phyloP scores from a whole-genome alignment of 2,888 invertebrate genomes.

The Melipona bicolor region DNA sequence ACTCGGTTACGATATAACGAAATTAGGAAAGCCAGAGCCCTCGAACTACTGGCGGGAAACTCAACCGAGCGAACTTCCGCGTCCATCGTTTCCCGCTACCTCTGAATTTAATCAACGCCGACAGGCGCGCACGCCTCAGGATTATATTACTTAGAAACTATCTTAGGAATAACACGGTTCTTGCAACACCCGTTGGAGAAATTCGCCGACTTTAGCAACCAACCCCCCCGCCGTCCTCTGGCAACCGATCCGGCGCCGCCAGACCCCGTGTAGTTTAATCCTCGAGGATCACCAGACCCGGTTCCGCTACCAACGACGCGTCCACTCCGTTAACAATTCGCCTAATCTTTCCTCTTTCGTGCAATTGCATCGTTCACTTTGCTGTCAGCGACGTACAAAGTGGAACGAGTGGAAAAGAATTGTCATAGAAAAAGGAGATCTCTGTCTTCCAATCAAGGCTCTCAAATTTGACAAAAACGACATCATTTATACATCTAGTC shows the following conservation, averaged over 20 bases:
- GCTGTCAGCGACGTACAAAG: not conserved
- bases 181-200: conserved; percentile 34
- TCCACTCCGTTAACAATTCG: conserved; percentile 20
- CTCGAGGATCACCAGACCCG: not conserved
- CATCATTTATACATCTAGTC: too few relatives aligned
- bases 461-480: too few relatives aligned
- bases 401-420: not conserved
- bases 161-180: conserved; percentile 67
- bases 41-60: conserved; percentile 49
- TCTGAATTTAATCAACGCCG: conserved; percentile 77
- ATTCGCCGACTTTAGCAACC: conserved; percentile 34
- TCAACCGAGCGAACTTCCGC: conserved; percentile 54
- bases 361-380: not conserved
- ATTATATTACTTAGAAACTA: conserved; percentile 79
- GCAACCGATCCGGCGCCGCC: not conserved
- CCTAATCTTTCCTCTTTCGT: not conserved
- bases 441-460: too few relatives aligned
- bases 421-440: not conserved
- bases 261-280: conserved; percentile 35
- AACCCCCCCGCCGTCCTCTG: not conserved
- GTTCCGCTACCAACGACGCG: conserved; percentile 1
- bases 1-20: conserved; percentile 54
- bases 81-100: conserved; percentile 59
- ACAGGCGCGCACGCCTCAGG: conserved; percentile 38
- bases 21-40: conserved; percentile 51